Evolutionary conservation across 1,140 invertebrate genomes (phyloP).

Genomic region (Drosophila yakuba): DNA sequence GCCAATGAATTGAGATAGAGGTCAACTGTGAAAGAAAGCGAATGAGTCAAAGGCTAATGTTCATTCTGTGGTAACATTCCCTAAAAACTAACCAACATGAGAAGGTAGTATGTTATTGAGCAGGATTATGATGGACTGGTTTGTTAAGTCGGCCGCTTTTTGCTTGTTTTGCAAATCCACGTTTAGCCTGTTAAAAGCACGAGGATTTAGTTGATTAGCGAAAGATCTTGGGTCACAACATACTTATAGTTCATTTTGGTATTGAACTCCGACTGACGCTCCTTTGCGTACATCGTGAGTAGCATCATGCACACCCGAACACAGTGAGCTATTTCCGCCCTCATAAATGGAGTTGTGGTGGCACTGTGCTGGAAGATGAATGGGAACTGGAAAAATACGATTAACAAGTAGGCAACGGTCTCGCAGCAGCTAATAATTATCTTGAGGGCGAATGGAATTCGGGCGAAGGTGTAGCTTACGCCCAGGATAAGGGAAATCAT

Average conservation of each 20-base stretch:
- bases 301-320: slow-evolving; percentile 89
- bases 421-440: slow-evolving; percentile 88
- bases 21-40: slow-evolving; percentile 86
- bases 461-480: slow-evolving; percentile 92
- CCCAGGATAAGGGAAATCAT: slow-evolving; percentile 91
- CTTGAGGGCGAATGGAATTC: slow-evolving; percentile 93
- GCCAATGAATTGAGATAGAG: slow-evolving; percentile 82
- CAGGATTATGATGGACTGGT: slow-evolving; percentile 92
- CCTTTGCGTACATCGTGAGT: slow-evolving; percentile 90
- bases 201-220: neutral
- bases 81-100: slow-evolving; percentile 90
- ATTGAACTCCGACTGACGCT: slow-evolving; percentile 94
- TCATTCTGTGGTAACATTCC: neutral
- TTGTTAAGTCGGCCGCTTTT: slow-evolving; percentile 89
- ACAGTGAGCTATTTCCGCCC: slow-evolving; percentile 88
- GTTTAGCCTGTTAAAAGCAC: slow-evolving; percentile 10
- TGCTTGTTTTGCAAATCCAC: slow-evolving; percentile 92
- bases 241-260: slow-evolving; percentile 90
- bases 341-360: slow-evolving; percentile 88
- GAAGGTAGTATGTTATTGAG: slow-evolving; percentile 93
- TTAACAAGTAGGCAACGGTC: slow-evolving; percentile 88
- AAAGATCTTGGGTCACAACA: neutral
- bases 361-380: slow-evolving; percentile 86
- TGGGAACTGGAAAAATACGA: slow-evolving; percentile 87
- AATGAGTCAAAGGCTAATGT: neutral